Evolutionary conservation across 2,888 invertebrate genomes (phyloP).

Genomic region (Scaptomyza cyrtandrae): DNA sequence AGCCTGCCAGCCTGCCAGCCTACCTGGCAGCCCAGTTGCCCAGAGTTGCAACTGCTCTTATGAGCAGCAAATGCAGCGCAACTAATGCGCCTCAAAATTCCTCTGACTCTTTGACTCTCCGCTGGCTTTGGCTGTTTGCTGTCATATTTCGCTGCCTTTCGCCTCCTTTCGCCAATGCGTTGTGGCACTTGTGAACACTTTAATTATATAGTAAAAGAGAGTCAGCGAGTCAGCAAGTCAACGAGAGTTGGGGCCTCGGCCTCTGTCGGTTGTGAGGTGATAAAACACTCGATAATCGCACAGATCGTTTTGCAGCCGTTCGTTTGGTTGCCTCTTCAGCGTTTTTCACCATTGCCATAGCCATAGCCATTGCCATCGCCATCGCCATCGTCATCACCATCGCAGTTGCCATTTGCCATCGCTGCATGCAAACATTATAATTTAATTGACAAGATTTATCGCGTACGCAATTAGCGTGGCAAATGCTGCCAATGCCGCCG

Average conservation of each 20-base stretch:
- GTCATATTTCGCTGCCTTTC: slow-evolving; percentile 40
- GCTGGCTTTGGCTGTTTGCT: slow-evolving; percentile 27
- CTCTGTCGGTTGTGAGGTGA: slow-evolving; percentile 70
- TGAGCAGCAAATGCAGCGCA: slow-evolving; percentile 82
- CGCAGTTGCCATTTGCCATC: slow-evolving; percentile 41
- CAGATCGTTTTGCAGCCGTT: slow-evolving; percentile 77
- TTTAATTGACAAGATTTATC: slow-evolving; percentile 85
- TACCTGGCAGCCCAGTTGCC: slow-evolving; percentile 35
- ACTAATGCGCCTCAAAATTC: slow-evolving; percentile 81
- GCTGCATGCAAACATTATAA: slow-evolving; percentile 83
- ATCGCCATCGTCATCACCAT: slow-evolving; percentile 32
- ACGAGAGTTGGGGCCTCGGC: slow-evolving; percentile 8
- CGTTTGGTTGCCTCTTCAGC: slow-evolving; percentile 70
- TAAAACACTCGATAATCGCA: slow-evolving; percentile 82
- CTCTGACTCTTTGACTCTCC: slow-evolving; percentile 36
- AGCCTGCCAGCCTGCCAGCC: not conserved
- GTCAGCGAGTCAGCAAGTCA: slow-evolving; percentile 25
- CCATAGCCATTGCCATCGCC: not conserved
- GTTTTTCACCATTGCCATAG: slow-evolving; percentile 49
- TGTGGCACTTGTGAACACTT: slow-evolving; percentile 83
- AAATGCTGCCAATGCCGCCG: slow-evolving; percentile 68
- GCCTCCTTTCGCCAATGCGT: slow-evolving; percentile 59
- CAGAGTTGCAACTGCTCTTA: slow-evolving; percentile 49
- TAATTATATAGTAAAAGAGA: slow-evolving; percentile 77
- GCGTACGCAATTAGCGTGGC: slow-evolving; percentile 84